These are phyloP conservation scores for Oscheius sp. DNA, from an alignment of 2,888 invertebrate species.

Conservation along the genomic window DNA sequence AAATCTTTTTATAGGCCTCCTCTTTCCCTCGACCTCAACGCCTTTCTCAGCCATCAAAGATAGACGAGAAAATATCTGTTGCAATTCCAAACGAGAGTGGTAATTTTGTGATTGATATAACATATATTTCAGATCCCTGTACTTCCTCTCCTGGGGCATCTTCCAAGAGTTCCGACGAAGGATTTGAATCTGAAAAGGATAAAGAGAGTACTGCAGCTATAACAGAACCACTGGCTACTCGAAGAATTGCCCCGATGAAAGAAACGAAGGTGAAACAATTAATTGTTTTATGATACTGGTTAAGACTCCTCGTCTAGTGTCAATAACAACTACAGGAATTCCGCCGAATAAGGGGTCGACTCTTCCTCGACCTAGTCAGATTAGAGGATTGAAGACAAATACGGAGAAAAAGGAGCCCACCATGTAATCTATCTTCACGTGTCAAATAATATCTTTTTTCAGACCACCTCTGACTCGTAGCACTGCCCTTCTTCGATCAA, in stretches of 20 bases:
- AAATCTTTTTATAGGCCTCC: neutral
- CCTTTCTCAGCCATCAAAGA: too few species aligned
- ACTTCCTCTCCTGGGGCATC: conserved; percentile 22
- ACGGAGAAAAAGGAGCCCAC: neutral
- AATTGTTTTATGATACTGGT: neutral
- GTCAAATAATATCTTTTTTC: neutral
- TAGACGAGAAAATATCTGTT: conserved; percentile 17
- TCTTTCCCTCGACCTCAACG: neutral
- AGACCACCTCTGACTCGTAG: neutral
- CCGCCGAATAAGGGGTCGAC: neutral
- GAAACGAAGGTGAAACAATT: neutral
- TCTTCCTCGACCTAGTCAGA: conserved; percentile 1
- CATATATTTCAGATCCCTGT: conserved; percentile 21
- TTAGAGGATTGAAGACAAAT: neutral
- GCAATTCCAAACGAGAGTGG: conserved; percentile 8
- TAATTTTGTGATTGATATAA: neutral
- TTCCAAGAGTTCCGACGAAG: conserved; percentile 32
- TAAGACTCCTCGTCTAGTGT: conserved; percentile 22
- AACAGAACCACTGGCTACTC: neutral
- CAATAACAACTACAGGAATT: conserved; percentile 19
- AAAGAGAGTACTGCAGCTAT: conserved; percentile 7
- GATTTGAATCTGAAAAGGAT: conserved; percentile 33
- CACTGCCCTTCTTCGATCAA: neutral
- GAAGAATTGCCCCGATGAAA: neutral
- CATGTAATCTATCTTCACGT: too few species aligned